phyloP scores from a whole-genome alignment of 2,888 invertebrate species.

The Phoenoteleia sp. region DNA sequence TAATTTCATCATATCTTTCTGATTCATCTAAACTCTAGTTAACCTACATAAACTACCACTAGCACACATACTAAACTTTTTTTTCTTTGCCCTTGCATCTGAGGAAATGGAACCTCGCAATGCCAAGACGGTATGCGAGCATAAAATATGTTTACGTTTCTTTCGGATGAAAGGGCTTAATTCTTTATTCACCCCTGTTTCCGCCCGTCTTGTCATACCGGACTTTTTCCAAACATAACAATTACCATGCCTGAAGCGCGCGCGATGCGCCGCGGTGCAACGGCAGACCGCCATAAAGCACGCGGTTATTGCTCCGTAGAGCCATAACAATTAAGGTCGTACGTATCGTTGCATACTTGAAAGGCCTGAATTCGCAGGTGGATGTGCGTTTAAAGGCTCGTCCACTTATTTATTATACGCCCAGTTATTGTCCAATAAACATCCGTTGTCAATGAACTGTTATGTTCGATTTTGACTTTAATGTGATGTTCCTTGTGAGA shows the following conservation, averaged over 20 bases:
- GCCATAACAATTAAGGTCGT: slow-evolving; percentile 82
- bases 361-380: slow-evolving; percentile 58
- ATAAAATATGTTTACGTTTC: slow-evolving; percentile 17
- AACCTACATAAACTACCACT: too few relatives aligned
- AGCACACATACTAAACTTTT: too few relatives aligned
- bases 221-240: slow-evolving; percentile 78
- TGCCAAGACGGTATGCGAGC: neutral
- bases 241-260: slow-evolving; percentile 77
- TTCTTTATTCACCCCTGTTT: slow-evolving; percentile 74
- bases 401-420: slow-evolving; percentile 8
- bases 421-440: slow-evolving; percentile 39
- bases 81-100: neutral
- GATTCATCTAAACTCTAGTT: too few relatives aligned
- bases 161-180: slow-evolving; percentile 49
- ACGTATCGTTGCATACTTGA: slow-evolving; percentile 66
- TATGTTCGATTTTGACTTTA: slow-evolving; percentile 44
- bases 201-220: slow-evolving; percentile 64
- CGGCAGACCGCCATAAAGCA: slow-evolving; percentile 78
- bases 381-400: slow-evolving; percentile 14
- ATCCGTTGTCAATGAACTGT: slow-evolving; percentile 33
- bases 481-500: slow-evolving; percentile 18
- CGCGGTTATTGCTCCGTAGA: slow-evolving; percentile 77
- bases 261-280: slow-evolving; percentile 66
- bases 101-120: neutral
- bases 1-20: too few relatives aligned